A percentile compares a stretch with the other conserved stretches of the same genome.
phyloP scores from a whole-genome alignment of 1,140 invertebrate species.

The Eufriesea mexicana region DNA sequence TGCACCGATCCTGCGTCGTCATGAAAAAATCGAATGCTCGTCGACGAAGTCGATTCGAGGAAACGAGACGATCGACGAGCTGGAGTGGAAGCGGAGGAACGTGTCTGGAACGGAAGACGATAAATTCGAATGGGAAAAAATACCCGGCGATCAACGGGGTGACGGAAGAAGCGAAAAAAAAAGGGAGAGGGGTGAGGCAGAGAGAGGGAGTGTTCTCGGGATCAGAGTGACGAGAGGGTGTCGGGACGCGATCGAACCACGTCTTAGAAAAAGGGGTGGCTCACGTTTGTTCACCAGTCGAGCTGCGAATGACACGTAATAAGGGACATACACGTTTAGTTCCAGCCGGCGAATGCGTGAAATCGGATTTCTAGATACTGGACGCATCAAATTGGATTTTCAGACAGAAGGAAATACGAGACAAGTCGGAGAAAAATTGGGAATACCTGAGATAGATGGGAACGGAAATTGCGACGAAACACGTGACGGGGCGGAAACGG shows the following conservation, averaged over 20 bases:
- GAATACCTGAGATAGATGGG: constrained; percentile 58
- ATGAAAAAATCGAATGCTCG: background rate
- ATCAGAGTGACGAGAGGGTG: background rate
- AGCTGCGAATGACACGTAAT: constrained; percentile 24
- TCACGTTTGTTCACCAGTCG: background rate
- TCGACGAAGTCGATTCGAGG: background rate
- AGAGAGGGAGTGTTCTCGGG: background rate
- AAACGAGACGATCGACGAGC: background rate
- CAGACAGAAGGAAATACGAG: constrained; percentile 49
- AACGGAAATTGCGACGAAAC: constrained; percentile 65
- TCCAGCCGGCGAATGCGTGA: constrained; percentile 38
- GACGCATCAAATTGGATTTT: constrained; percentile 62
- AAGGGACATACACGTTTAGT: constrained; percentile 23
- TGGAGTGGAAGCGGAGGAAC: too few species aligned
- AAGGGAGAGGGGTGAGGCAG: too few species aligned
- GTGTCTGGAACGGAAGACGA: background rate
- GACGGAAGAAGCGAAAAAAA: too few species aligned
- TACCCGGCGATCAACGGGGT: background rate
- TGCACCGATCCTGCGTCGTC: background rate
- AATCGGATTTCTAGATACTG: constrained; percentile 47
- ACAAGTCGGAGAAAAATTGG: constrained; percentile 36
- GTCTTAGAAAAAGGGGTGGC: background rate
- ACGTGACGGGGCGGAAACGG: constrained; percentile 38
- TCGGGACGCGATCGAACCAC: background rate
- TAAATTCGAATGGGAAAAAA: constrained; percentile 14